Evolutionary conservation across 2,797 vertebrate genomes (phyloP).

Genomic region (Squalus acanthias): DNA sequence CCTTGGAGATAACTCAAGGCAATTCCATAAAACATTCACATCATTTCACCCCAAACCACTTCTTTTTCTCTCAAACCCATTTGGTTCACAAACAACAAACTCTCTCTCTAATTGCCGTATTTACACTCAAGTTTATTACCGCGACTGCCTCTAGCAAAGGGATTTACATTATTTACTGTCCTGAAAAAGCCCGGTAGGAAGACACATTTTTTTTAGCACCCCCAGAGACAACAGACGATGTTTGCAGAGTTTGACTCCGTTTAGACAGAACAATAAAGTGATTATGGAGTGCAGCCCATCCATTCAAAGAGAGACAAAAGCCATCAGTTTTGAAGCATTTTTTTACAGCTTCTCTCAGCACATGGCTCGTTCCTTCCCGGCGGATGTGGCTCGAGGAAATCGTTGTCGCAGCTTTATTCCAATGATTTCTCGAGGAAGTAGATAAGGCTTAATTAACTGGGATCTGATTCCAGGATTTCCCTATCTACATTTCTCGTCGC

Average conservation of each 20-base stretch:
- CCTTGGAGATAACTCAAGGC: conserved; percentile 43
- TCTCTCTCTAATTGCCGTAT: conserved; percentile 54
- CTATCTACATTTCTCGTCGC: neutral
- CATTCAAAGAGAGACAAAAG: conserved; percentile 57
- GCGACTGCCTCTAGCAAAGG: conserved; percentile 70
- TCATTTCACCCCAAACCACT: conserved; percentile 40
- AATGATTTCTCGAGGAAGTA: conserved; percentile 33
- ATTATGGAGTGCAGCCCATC: conserved; percentile 64
- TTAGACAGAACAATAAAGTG: conserved; percentile 74
- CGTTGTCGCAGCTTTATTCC: conserved; percentile 14
- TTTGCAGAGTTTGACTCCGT: conserved; percentile 71
- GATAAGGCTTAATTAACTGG: conserved; percentile 30
- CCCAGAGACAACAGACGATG: conserved; percentile 50
- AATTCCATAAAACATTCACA: conserved; percentile 45
- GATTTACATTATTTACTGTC: conserved; percentile 77
- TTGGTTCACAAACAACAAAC: conserved; percentile 47
- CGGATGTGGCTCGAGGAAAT: neutral
- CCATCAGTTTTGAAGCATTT: conserved; percentile 55
- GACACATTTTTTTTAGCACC: conserved; percentile 57
- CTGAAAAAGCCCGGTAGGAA: conserved; percentile 61
- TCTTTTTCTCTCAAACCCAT: conserved; percentile 39
- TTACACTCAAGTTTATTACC: conserved; percentile 64
- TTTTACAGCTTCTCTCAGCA: conserved; percentile 51
- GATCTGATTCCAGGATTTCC: conserved; percentile 34
- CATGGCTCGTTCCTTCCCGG: neutral